Evolutionary conservation across 2,113 vertebrate genomes (phyloP), one percentile per base, ranked within the genome.

Genomic region (Menidia beryllina): DNA sequence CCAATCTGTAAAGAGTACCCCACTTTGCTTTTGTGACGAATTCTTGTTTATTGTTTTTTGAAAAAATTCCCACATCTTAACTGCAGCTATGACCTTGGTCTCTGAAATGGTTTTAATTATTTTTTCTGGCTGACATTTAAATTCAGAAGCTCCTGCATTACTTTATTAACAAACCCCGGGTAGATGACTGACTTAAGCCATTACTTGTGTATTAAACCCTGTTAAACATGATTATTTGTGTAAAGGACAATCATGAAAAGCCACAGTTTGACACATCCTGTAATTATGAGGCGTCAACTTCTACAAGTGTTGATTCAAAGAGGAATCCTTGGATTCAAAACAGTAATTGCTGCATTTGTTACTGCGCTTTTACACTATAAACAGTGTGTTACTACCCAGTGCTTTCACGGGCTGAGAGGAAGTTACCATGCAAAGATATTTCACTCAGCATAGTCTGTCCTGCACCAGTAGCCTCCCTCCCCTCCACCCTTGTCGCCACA

Each of bases 401-500:
- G 19, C 26, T 54, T 23, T 55, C 0, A 48, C 12, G 13, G n/a
- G 34, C 26, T 0, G 54, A 55, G 25, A 47, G 25, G 21, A 8
- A 7, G 48, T 34, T 25, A 20, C 4, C 38, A 10, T 21, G 4
- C 23, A 56, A 49, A 48, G 51, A 26, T 49, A 72, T 5, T 27
- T 38, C 14, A 36, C 17, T 62, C 24, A 20, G 26, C 13, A 19
- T 14, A 30, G 5, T 24, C 34, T 21, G 36, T 24, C n/a, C 7
- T 21, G 13, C 57, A 49, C 47, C 10, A 13, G 21, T 15, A 2
- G n/a, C 10, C 26, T 38, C 23, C 34, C 34, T 34, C 59, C 60
- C 20, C 27, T 72, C 68, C 49, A 36, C 38, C 20, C 51, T 69
- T 74, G 77, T 84, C 49, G 6, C 70, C 69, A 73, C 82, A 86